Evolutionary conservation across 1,140 invertebrate species (phyloP), one percentile per base, ranked within the genome.

Genomic region (Hyles vespertilio): DNA sequence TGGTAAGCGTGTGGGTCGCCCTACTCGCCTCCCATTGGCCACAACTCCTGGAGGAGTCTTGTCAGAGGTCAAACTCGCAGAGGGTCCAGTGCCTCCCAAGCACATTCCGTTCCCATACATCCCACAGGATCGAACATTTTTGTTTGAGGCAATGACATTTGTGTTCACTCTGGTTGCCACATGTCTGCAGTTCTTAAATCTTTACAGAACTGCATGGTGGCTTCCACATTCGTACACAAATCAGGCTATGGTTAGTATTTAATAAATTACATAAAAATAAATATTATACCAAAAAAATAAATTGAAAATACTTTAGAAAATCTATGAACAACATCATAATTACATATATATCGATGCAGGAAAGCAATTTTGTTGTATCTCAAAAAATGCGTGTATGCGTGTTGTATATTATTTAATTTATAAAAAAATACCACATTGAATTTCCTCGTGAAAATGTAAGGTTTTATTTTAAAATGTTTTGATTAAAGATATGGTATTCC

Each of bases 161-260:
- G 86, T 95, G 8, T 97, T 96, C 72, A 94, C 95, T 9, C 87
- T 94, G 44, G 91, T 95, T 36, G 93, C 93, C 34, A 91, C 92
- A 10, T 92, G 91, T 51, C 89, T 98, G 12, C 98, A 99, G 89
- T 96, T 98, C 81, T 91, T 99, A 10, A 97, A 99, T 90, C 90
- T 99, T 7, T 99, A 99, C 80, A 93, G 96, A 62, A 98, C 97
- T 40, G 95, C 97, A n/a, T 99, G 97, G 96, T 99, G 98, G 98
- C 83, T 99, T 32, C 96, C 97, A 11, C 94, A 98, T 73, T 97
- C 97, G 3, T 94, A 97, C 79, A 96, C 94, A 65, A 93, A 93
- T 69, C 95, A 96, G 88, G 94, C 95, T 67, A 93, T 98, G 93
- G 97, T 98, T 90, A 89, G 92, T 22, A 22, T 22, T 65, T 43